phyloP scores from a whole-genome alignment of 35 echinoderm and acorn worm genomes.

The Lytechinus variegatus region DNA sequence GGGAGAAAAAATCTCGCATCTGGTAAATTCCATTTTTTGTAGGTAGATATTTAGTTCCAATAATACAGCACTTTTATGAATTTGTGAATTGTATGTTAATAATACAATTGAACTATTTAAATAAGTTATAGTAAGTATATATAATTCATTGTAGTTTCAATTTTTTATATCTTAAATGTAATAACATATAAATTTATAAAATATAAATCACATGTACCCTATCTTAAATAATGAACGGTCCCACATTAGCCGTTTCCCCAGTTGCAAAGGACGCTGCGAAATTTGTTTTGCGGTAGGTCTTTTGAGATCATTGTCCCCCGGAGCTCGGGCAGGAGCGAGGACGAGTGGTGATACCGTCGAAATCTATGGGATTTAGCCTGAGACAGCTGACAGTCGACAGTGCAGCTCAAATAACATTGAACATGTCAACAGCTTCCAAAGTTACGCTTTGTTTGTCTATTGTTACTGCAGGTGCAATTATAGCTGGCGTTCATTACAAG shows the following conservation, averaged over 20 bases:
- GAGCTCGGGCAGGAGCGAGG: neutral
- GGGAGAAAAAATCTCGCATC: too few relatives aligned
- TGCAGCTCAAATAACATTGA: too few relatives aligned
- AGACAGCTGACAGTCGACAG: neutral
- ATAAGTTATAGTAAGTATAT: too few relatives aligned
- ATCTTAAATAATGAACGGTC: neutral
- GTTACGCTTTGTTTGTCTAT: constrained; percentile 68
- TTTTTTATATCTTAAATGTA: neutral
- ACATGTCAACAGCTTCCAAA: constrained; percentile 81
- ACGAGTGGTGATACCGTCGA: neutral
- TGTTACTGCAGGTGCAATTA: constrained; percentile 64
- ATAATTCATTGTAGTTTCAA: too few relatives aligned
- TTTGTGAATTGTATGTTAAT: too few relatives aligned
- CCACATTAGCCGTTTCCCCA: constrained; percentile 6
- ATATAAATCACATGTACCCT: neutral
- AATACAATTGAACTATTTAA: too few relatives aligned
- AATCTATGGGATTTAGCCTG: neutral
- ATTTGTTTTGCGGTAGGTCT: neutral
- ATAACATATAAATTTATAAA: neutral
- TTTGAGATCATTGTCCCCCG: neutral
- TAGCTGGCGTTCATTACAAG: constrained; percentile 69
- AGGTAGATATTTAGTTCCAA: too few relatives aligned
- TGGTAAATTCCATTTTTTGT: too few relatives aligned
- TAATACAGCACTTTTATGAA: too few relatives aligned
- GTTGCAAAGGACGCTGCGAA: neutral